These are phyloP conservation scores for Platerodrilus igneus DNA, from an alignment of 2,888 invertebrate species.

Conservation along the genomic window DNA sequence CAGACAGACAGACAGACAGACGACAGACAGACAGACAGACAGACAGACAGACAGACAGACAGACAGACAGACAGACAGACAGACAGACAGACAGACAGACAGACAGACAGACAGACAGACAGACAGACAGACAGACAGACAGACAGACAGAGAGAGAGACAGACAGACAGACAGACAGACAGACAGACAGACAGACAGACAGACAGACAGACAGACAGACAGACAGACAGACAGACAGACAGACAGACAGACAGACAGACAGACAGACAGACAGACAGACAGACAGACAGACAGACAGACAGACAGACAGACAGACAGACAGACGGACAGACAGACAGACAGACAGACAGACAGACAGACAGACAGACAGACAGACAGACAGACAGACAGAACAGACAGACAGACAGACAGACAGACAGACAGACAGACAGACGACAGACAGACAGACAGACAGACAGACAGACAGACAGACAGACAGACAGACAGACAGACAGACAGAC, in stretches of 20 bases:
- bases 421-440: too few relatives aligned
- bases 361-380: constrained; percentile 9
- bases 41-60: constrained; percentile 9
- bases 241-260: constrained; percentile 9
- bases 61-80: constrained; percentile 9
- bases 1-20: constrained; percentile 8
- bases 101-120: constrained; percentile 9
- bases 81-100: constrained; percentile 9
- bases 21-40: constrained; percentile 8
- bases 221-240: constrained; percentile 8
- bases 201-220: constrained; percentile 9
- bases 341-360: constrained; percentile 6
- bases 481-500: constrained; percentile 9
- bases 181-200: constrained; percentile 9
- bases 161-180: constrained; percentile 9
- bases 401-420: constrained; percentile 9
- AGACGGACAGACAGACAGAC: constrained; percentile 8
- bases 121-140: constrained; percentile 9
- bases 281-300: constrained; percentile 9
- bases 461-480: constrained; percentile 9
- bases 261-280: constrained; percentile 9
- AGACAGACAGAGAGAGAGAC: constrained; percentile 8
- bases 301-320: constrained; percentile 9
- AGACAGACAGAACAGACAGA: too few relatives aligned
- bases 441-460: constrained; percentile 9